A percentile compares a stretch with the other conserved stretches of the same genome.
These are phyloP conservation scores for Clitarchus hookeri DNA, from an alignment of 2,888 invertebrate genomes.

Conservation along the genomic window DNA sequence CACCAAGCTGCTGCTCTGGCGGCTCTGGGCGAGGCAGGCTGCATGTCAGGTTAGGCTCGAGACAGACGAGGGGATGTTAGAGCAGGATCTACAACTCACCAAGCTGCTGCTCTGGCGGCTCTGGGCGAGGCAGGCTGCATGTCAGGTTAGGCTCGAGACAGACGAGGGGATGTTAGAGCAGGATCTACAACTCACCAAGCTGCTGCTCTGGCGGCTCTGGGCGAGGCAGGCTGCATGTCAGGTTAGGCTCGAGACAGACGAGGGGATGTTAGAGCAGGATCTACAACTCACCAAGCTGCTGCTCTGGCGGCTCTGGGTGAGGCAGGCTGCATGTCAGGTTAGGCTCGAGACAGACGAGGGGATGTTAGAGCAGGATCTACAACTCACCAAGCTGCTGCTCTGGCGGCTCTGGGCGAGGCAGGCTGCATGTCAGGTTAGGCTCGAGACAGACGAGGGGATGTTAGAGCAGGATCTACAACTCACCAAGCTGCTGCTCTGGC, in stretches of 20 bases:
- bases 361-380: neutral
- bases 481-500: slow-evolving; percentile 36
- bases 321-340: slow-evolving; percentile 59
- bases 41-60: slow-evolving; percentile 66
- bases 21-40: slow-evolving; percentile 46
- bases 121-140: slow-evolving; percentile 47
- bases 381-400: slow-evolving; percentile 37
- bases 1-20: slow-evolving; percentile 36
- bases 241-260: slow-evolving; percentile 66
- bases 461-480: slow-evolving; percentile 24
- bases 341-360: slow-evolving; percentile 60
- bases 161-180: no score
- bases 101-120: slow-evolving; percentile 35
- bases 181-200: slow-evolving; percentile 35
- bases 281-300: slow-evolving; percentile 34
- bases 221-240: slow-evolving; percentile 51
- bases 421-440: slow-evolving; percentile 62
- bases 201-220: slow-evolving; percentile 37
- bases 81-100: slow-evolving; percentile 31
- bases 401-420: slow-evolving; percentile 41
- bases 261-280: neutral
- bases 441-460: slow-evolving; percentile 57
- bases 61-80: slow-evolving; percentile 51
- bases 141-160: slow-evolving; percentile 69
- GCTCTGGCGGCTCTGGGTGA: slow-evolving; percentile 37